phyloP scores from a whole-genome alignment of 2,797 vertebrate species.

The Florisuga fusca region DNA sequence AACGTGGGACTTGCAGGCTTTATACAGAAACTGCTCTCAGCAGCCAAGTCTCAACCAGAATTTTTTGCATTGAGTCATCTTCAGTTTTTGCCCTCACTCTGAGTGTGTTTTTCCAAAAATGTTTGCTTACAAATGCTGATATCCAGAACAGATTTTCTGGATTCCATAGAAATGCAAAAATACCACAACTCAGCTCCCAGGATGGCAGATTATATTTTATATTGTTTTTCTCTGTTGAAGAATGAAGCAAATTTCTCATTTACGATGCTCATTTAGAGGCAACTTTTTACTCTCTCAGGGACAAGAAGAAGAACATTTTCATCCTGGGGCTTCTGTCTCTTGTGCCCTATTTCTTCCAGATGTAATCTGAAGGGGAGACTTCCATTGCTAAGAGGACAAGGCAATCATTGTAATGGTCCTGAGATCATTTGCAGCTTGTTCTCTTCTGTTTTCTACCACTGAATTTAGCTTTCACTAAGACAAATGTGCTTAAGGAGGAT shows the following conservation, averaged over 20 bases:
- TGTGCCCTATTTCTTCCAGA: background rate
- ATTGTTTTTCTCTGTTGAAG: background rate
- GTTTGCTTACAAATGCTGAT: background rate
- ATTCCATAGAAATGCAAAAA: background rate
- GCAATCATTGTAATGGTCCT: background rate
- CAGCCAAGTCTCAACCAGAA: background rate
- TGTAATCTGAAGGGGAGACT: background rate
- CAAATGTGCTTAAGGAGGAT: background rate
- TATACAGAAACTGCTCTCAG: background rate
- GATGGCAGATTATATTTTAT: background rate
- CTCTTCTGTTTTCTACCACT: background rate
- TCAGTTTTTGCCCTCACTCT: background rate
- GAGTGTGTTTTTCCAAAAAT: background rate
- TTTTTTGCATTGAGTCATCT: background rate
- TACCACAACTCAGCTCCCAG: rapidly evolving
- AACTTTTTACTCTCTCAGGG: background rate
- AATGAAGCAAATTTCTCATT: background rate
- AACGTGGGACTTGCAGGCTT: background rate
- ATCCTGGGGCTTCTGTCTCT: background rate
- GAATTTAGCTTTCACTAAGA: background rate
- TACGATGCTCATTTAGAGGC: background rate
- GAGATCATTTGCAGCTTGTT: background rate
- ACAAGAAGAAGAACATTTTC: background rate
- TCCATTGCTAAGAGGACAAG: background rate
- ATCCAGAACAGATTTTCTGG: background rate